phyloP scores from a whole-genome alignment of 2,113 vertebrate species.

The Cyanoderma ruficeps region DNA sequence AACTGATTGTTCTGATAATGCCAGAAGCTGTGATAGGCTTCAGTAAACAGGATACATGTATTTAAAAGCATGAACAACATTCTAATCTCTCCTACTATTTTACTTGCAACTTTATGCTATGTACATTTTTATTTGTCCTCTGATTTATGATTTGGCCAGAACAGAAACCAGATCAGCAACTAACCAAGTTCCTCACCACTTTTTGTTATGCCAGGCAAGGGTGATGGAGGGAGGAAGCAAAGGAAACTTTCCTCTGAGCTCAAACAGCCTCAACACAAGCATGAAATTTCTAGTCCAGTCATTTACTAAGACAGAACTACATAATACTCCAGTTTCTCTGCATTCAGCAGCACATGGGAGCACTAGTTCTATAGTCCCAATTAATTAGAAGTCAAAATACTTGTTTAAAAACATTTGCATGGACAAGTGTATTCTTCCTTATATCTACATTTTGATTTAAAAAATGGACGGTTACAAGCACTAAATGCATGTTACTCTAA shows the following conservation, averaged over 20 bases:
- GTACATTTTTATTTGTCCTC: not conserved
- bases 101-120: not conserved
- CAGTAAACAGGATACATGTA: not conserved
- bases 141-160: not conserved
- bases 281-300: not conserved
- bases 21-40: not conserved
- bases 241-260: not conserved
- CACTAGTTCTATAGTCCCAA: not conserved
- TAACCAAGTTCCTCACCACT: not conserved
- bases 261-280: not conserved
- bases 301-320: not conserved
- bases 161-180: not conserved
- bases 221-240: accelerated
- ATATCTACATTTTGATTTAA: not conserved
- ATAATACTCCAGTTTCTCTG: not conserved
- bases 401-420: not conserved
- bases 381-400: not conserved
- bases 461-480: not conserved
- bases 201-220: not conserved
- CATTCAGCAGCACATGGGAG: not conserved
- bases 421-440: not conserved
- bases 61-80: not conserved
- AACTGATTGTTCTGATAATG: not conserved
- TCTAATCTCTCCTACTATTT: not conserved
- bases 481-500: not conserved